Evolutionary conservation across 2,888 invertebrate genomes (phyloP).

Genomic region (Conchocele bisecta): DNA sequence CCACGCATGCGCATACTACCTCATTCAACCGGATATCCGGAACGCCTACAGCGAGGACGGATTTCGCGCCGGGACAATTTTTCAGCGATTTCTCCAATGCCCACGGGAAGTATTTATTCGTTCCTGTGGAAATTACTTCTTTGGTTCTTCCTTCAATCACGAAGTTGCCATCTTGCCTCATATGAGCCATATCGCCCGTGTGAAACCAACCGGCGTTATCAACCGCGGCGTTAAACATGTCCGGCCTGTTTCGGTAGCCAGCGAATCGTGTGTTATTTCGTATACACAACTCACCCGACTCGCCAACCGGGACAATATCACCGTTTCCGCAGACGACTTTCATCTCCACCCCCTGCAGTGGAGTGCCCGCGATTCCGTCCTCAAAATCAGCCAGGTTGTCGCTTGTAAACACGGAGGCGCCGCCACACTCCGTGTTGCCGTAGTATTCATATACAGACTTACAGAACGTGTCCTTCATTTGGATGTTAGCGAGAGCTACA

Average conservation of each 20-base stretch:
- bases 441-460: conserved; percentile 3
- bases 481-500: not conserved
- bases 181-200: conserved; percentile 10
- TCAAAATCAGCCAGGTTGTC: conserved; percentile 7
- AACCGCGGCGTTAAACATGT: conserved; percentile 15
- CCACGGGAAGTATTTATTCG: conserved; percentile 4
- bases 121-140: conserved; percentile 13
- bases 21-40: conserved; percentile 11
- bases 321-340: conserved; percentile 36
- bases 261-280: conserved; percentile 24
- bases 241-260: conserved; percentile 22
- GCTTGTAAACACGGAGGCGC: not conserved
- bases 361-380: conserved; percentile 29
- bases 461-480: conserved; percentile 14
- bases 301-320: conserved; percentile 24
- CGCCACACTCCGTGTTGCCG: conserved; percentile 27
- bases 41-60: conserved; percentile 22
- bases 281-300: conserved; percentile 26
- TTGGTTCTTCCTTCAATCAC: conserved; percentile 15
- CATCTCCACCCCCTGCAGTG: conserved; percentile 24
- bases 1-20: conserved; percentile 20
- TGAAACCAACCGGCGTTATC: conserved; percentile 9
- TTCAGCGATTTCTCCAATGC: conserved; percentile 6
- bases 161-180: conserved; percentile 14
- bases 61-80: conserved; percentile 4